Percentiles rank a stretch among this genome's conserved stretches.
Evolutionary conservation across 37 sponge, comb jelly and placozoan genomes (phyloP).

Genomic region (Halichondria panicea): DNA sequence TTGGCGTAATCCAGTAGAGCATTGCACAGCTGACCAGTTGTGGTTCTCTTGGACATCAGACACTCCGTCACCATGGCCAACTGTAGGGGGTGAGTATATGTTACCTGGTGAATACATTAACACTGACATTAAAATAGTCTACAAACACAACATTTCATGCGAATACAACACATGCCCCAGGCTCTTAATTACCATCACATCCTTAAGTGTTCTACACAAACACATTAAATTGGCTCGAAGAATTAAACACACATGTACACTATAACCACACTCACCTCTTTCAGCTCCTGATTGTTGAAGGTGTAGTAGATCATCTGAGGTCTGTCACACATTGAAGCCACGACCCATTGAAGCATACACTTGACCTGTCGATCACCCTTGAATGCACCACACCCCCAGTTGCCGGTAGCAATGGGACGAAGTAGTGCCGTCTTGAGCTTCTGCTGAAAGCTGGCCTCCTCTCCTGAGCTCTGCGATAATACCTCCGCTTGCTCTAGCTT

Average conservation of each 20-base stretch:
- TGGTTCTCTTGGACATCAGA: constrained; percentile 1
- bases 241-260: neutral
- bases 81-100: constrained; percentile 11
- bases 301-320: constrained; percentile 77
- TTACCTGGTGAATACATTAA: neutral
- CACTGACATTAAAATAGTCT: neutral
- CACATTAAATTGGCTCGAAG: no score
- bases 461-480: neutral
- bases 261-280: constrained; percentile 41
- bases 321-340: constrained; percentile 60
- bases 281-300: constrained; percentile 20
- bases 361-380: constrained; percentile 78
- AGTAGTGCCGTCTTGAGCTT: constrained; percentile 21
- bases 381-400: constrained; percentile 76
- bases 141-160: neutral
- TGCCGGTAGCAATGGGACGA: constrained; percentile 84
- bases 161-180: no score
- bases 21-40: constrained; percentile 23
- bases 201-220: neutral
- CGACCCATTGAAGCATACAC: constrained; percentile 81
- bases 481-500: constrained; percentile 29
- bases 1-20: constrained; percentile 9
- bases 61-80: constrained; percentile 1
- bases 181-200: no score
- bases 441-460: constrained; percentile 4